A percentile compares a stretch with the other conserved stretches of the same genome.
Conservation (phyloP, 2,113 vertebrate species). For the Okapia johnstoni region DNA sequence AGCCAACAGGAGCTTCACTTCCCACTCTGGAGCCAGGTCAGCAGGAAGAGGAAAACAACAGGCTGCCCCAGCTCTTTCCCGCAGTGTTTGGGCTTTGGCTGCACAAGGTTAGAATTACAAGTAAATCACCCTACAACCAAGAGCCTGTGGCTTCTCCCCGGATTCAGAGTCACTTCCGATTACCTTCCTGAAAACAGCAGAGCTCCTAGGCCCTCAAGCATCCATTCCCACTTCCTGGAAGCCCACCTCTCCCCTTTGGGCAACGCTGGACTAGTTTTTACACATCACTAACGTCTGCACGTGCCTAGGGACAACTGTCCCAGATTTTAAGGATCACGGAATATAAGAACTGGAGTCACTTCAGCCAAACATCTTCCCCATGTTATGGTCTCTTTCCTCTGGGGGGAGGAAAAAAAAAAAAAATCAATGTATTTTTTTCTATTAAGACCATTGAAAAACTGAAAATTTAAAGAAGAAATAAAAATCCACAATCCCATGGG, state of each 20-base stretch:
- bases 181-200: background rate
- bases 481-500: background rate
- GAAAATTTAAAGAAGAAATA: background rate
- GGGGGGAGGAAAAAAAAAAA: background rate
- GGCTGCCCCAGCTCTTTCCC: accelerated
- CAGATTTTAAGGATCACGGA: background rate
- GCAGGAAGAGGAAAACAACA: background rate
- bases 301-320: background rate
- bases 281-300: too few species aligned
- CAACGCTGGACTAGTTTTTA: background rate
- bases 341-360: background rate
- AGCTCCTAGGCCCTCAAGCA: background rate
- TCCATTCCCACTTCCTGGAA: background rate
- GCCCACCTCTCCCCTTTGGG: background rate
- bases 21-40: background rate
- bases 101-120: background rate
- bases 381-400: background rate
- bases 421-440: background rate
- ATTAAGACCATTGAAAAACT: background rate
- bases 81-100: background rate
- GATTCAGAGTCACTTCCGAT: background rate
- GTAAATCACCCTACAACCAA: background rate
- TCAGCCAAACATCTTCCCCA: background rate
- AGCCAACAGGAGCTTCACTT: background rate
- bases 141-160: background rate